Evolutionary conservation across 2,113 vertebrate genomes (phyloP).

Genomic region (Erythrocercus mccallii): DNA sequence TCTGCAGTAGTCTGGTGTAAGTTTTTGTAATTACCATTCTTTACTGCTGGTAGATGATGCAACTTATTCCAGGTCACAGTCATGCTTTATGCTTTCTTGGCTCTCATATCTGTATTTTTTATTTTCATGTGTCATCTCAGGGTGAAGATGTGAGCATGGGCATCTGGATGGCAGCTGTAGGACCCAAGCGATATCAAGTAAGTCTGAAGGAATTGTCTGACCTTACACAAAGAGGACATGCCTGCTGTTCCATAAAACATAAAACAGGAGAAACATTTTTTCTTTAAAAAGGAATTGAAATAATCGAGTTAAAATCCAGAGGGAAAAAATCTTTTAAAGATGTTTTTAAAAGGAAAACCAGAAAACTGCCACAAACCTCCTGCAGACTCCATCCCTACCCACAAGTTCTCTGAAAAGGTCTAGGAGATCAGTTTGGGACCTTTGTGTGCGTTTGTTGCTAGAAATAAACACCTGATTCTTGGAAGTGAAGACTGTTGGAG

Average conservation of each 20-base stretch:
- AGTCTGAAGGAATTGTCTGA: neutral
- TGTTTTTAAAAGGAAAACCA: neutral
- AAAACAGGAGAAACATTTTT: neutral
- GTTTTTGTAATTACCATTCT: neutral
- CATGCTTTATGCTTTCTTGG: neutral
- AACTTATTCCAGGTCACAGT: neutral
- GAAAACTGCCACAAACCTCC: neutral
- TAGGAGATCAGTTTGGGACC: neutral
- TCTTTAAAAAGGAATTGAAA: neutral
- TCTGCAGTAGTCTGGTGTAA: neutral
- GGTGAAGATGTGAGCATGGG: constrained; percentile 99
- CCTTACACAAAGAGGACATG: neutral
- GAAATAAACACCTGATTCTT: neutral
- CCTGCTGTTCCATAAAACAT: neutral
- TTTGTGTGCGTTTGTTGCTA: neutral
- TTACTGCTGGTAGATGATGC: neutral
- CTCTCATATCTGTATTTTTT: neutral
- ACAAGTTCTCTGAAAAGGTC: neutral
- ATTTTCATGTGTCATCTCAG: constrained; percentile 56
- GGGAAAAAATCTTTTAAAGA: neutral
- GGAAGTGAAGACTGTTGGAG: neutral
- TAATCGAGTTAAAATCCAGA: neutral
- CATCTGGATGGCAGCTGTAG: constrained; percentile 98
- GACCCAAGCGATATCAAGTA: constrained; percentile 86
- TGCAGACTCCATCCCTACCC: neutral